phyloP scores from a whole-genome alignment of 2,797 vertebrate genomes.

The Tinamus major region DNA sequence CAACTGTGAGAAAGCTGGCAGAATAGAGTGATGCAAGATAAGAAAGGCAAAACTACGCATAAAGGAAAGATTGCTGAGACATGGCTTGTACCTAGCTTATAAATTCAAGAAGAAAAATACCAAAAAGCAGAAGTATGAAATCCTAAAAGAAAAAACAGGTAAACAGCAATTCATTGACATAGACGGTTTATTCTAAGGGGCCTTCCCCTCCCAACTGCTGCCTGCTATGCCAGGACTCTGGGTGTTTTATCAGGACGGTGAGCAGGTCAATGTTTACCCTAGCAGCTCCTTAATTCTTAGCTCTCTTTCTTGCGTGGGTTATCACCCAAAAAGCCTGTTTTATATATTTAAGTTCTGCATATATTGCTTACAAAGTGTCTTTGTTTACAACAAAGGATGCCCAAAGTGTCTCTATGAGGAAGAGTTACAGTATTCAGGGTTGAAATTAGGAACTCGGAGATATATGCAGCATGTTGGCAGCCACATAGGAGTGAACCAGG shows the following conservation, averaged over 20 bases:
- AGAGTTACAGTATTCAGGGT: background rate
- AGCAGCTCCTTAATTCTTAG: background rate
- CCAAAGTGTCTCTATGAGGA: background rate
- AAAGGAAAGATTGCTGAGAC: background rate
- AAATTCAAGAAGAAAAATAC: background rate
- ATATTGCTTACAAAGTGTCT: background rate
- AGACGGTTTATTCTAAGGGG: background rate
- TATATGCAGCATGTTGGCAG: background rate
- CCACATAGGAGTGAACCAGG: background rate
- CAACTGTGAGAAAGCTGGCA: background rate
- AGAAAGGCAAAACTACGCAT: background rate
- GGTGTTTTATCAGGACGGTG: background rate
- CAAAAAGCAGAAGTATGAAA: background rate
- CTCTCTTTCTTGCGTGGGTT: background rate
- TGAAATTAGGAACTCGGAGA: background rate
- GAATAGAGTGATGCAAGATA: background rate
- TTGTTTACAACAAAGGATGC: background rate
- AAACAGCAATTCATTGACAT: background rate
- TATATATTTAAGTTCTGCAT: background rate
- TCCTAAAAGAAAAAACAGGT: background rate
- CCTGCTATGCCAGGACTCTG: background rate
- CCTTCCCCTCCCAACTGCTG: background rate
- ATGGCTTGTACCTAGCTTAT: background rate
- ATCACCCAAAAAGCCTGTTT: background rate
- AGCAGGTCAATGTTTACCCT: background rate